Evolutionary conservation across 2,888 invertebrate genomes (phyloP).

Genomic region (Nycteola revayana): DNA sequence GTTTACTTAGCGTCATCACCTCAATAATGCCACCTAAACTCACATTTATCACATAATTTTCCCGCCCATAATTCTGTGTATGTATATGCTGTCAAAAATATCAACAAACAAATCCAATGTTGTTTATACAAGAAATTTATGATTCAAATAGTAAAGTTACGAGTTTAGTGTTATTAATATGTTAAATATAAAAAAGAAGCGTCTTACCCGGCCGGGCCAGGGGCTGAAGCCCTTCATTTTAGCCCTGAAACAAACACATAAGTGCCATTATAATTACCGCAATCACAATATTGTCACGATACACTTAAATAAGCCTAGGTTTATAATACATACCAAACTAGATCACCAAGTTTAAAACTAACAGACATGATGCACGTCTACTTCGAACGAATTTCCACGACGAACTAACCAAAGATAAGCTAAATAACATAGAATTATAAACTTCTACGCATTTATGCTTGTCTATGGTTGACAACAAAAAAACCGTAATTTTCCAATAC

Average conservation of each 20-base stretch:
- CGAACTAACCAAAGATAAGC: slow-evolving; percentile 67
- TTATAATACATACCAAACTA: slow-evolving; percentile 75
- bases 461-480: slow-evolving; percentile 43
- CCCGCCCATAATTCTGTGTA: slow-evolving; percentile 48
- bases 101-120: slow-evolving; percentile 23
- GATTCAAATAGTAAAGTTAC: slow-evolving; percentile 7
- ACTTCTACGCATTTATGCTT: slow-evolving; percentile 33
- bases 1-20: slow-evolving; percentile 19
- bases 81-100: slow-evolving; percentile 22
- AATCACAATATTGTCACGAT: slow-evolving; percentile 56
- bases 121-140: slow-evolving; percentile 19
- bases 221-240: slow-evolving; percentile 99
- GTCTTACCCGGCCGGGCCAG: slow-evolving; percentile 98
- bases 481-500: slow-evolving; percentile 17
- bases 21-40: slow-evolving; percentile 28
- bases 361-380: slow-evolving; percentile 64
- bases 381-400: slow-evolving; percentile 57
- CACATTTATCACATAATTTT: slow-evolving; percentile 40
- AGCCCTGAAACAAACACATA: slow-evolving; percentile 87
- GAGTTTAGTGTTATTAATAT: slow-evolving; percentile 11
- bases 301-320: slow-evolving; percentile 26
- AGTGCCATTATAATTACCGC: slow-evolving; percentile 24
- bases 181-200: slow-evolving; percentile 46
- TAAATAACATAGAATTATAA: slow-evolving; percentile 29
- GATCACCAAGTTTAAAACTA: slow-evolving; percentile 77